A percentile compares a stretch with the other conserved stretches of the same genome.
Evolutionary conservation across 2,797 vertebrate species (phyloP).

Genomic region (Sebastes minor): DNA sequence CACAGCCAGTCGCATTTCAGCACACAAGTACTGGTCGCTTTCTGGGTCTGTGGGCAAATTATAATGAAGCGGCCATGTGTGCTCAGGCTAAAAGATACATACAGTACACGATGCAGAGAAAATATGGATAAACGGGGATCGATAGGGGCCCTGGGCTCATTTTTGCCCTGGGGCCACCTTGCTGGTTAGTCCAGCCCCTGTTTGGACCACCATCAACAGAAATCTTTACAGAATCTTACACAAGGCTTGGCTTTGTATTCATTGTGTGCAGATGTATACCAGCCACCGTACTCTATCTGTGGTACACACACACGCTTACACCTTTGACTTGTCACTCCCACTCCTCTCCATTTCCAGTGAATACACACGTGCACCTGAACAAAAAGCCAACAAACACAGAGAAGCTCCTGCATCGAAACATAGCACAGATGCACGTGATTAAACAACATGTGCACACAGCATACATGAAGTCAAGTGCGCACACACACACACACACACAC

Average conservation of each 20-base stretch:
- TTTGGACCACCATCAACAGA: background rate
- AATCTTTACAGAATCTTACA: background rate
- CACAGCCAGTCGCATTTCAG: background rate
- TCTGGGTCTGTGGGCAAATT: background rate
- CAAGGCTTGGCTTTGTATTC: slow-evolving; percentile 9
- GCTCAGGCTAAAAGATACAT: background rate
- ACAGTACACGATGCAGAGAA: background rate
- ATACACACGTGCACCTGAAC: background rate
- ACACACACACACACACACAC: background rate
- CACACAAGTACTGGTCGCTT: background rate
- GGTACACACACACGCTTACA: slow-evolving; percentile 12
- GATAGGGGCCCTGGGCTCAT: background rate
- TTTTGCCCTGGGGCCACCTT: background rate
- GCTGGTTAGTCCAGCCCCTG: background rate
- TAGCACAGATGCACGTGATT: background rate
- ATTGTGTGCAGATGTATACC: slow-evolving; percentile 14
- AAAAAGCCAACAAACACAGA: background rate
- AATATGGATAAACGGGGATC: background rate
- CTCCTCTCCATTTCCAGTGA: background rate
- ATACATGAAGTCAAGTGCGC: background rate
- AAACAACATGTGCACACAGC: background rate
- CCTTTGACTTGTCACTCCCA: slow-evolving; percentile 38
- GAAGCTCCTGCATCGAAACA: background rate
- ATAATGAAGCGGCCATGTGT: background rate
- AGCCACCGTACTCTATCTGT: background rate